Evolutionary conservation across 37 sponge, comb jelly and placozoan genomes (phyloP).

Genomic region (Mnemiopsis leidyi): DNA sequence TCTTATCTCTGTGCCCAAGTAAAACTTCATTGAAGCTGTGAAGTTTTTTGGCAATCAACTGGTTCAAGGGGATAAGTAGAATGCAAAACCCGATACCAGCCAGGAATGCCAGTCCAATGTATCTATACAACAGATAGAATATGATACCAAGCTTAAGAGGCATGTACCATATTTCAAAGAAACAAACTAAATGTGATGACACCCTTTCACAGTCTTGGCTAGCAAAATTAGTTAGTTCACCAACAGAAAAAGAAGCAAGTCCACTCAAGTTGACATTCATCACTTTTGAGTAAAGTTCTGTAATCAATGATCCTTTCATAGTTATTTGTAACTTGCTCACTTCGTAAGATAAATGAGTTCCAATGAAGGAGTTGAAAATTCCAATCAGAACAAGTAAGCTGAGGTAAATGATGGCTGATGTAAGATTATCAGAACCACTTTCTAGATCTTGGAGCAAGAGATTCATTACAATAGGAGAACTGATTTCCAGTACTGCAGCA

Average conservation of each 20-base stretch:
- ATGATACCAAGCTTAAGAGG: slow-evolving; percentile 87
- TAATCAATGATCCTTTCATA: slow-evolving; percentile 80
- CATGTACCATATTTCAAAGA: slow-evolving; percentile 95
- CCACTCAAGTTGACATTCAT: slow-evolving; percentile 74
- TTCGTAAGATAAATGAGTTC: slow-evolving; percentile 68
- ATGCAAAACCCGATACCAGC: slow-evolving; percentile 85
- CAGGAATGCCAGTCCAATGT: slow-evolving; percentile 91
- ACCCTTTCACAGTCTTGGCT: slow-evolving; percentile 91
- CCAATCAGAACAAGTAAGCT: background rate
- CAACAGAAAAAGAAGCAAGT: slow-evolving; percentile 78
- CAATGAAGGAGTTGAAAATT: slow-evolving; percentile 14
- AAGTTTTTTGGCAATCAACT: slow-evolving; percentile 89
- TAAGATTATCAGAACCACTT: background rate
- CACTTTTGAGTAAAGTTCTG: slow-evolving; percentile 83
- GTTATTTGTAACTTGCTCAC: slow-evolving; percentile 82
- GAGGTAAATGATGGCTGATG: background rate
- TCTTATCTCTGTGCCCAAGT: slow-evolving; percentile 89
- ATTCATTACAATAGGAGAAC: slow-evolving; percentile 88
- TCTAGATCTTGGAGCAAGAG: slow-evolving; percentile 60
- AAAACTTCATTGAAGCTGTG: slow-evolving; percentile 78
- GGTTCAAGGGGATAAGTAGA: slow-evolving; percentile 87
- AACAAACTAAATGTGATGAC: slow-evolving; percentile 82
- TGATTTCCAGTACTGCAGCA: slow-evolving; percentile 80
- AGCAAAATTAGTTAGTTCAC: slow-evolving; percentile 90
- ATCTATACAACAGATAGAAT: slow-evolving; percentile 79